phyloP scores from a whole-genome alignment of 37 sponge, comb jelly and placozoan genomes.

The Bolinopsis microptera region DNA sequence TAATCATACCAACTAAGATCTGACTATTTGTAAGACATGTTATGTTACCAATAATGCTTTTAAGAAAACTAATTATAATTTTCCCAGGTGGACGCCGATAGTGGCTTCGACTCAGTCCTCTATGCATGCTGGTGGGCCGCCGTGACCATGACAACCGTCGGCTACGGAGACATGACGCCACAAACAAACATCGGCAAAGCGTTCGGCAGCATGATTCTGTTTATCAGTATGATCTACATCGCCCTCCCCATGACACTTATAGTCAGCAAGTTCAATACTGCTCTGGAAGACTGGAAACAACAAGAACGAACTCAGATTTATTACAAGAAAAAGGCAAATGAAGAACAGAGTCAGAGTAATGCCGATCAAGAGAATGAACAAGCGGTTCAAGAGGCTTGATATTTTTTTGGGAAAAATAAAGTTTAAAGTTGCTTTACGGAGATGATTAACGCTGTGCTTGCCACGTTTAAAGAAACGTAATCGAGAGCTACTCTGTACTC shows the following conservation, averaged over 20 bases:
- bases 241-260: conserved; percentile 63
- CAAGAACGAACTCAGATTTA: conserved; percentile 53
- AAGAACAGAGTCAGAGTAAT: neutral
- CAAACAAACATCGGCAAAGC: conserved; percentile 48
- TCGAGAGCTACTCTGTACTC: no score
- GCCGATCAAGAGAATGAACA: no score
- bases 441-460: no score
- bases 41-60: no score
- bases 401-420: neutral
- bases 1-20: no score
- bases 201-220: conserved; percentile 63
- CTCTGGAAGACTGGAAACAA: conserved; percentile 62
- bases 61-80: no score
- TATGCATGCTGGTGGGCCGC: conserved; percentile 65
- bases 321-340: neutral
- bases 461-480: no score
- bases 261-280: conserved; percentile 53
- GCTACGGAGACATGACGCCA: conserved; percentile 57
- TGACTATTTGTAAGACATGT: no score
- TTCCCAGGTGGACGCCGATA: conserved; percentile 45
- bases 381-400: neutral
- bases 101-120: conserved; percentile 64
- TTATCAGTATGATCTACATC: conserved; percentile 62
- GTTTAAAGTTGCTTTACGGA: no score
- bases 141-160: conserved; percentile 59